Evolutionary conservation across 2,113 vertebrate genomes (phyloP), one percentile per base, ranked within the genome.

Genomic region (Sylvicapra grimmia): DNA sequence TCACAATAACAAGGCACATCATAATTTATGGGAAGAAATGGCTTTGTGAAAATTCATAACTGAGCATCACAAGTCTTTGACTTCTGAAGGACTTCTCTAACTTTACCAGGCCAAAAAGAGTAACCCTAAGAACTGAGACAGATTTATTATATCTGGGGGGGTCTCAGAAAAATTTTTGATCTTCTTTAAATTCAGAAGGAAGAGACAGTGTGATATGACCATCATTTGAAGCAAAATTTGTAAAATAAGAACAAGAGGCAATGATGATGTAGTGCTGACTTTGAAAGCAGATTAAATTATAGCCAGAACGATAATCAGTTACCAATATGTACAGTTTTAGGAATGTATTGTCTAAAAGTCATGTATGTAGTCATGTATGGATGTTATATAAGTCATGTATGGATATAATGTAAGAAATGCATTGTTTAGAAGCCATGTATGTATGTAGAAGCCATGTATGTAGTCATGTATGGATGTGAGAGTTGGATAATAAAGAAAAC

Each of bases 91-190:
- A 68, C 84, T 54, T 61, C 96, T 97, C 93, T 96, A 98, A 97
- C 98, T 98, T 90, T 98, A 97, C 97, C 98, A 98, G 92, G 97
- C 88, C 95, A 90, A 98, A 98, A 98, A 97, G 94, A 98, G 98
- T 97, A 98, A 97, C 97, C 98, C 95, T 97, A 97, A 98, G 96
- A 98, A 98, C 97, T 93, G 95, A 98, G 97, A 96, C 97, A 98
- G 97, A 98, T 98, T 98, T 98, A 98, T 97, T 98, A 97, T 98
- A 98, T 98, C 98, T 98, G 97, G 97, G 97, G 97, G 96, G 90
- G 8, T 98, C 90, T 98, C 98, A 94, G 94, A 97, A 92, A 98
- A 98, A 97, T 86, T 97, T 98, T 98, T 98, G 97, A 98, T 98
- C 96, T 98, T 95, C 96, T 98, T 97, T 98, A 98, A 98, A 98